phyloP scores from a whole-genome alignment of 1,140 invertebrate species.

The Caenorhabditis brenneri region DNA sequence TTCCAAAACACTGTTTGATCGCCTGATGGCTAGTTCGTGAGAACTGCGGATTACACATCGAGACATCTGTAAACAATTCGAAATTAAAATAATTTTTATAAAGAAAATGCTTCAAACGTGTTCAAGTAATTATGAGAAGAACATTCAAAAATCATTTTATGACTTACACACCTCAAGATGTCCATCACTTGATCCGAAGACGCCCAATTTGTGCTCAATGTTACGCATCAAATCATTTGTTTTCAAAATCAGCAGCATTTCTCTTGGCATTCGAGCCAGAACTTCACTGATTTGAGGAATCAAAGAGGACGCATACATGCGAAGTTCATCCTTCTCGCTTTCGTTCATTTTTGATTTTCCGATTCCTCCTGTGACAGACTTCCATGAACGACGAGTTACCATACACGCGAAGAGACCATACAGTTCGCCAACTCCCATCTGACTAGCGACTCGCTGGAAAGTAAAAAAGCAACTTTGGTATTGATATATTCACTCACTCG shows the following conservation, averaged over 20 bases:
- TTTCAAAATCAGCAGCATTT: slow-evolving; percentile 93
- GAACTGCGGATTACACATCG: slow-evolving; percentile 35
- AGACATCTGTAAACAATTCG: slow-evolving; percentile 47
- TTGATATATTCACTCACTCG: slow-evolving; percentile 70
- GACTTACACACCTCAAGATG: slow-evolving; percentile 66
- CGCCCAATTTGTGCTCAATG: slow-evolving; percentile 78
- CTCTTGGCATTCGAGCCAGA: slow-evolving; percentile 79
- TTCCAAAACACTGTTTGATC: not conserved
- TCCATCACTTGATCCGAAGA: slow-evolving; percentile 73
- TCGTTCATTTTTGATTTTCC: slow-evolving; percentile 77
- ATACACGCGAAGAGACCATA: slow-evolving; percentile 92
- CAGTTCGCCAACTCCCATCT: slow-evolving; percentile 84
- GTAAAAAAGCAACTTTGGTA: not conserved
- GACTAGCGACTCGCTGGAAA: slow-evolving; percentile 71
- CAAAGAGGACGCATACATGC: slow-evolving; percentile 75
- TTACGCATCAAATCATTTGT: slow-evolving; percentile 93
- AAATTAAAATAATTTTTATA: too few species aligned
- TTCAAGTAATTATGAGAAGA: too few species aligned
- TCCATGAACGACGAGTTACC: slow-evolving; percentile 80
- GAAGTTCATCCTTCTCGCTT: slow-evolving; percentile 77
- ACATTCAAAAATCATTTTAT: too few species aligned
- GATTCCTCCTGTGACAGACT: slow-evolving; percentile 58
- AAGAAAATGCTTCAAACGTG: too few species aligned
- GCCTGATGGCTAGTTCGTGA: slow-evolving; percentile 14
- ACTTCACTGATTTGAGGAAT: slow-evolving; percentile 74